Percentiles rank a stretch among this genome's conserved stretches.
These are phyloP conservation scores for Microdon myrmicae DNA, from an alignment of 2,888 invertebrate species.

Conservation along the genomic window DNA sequence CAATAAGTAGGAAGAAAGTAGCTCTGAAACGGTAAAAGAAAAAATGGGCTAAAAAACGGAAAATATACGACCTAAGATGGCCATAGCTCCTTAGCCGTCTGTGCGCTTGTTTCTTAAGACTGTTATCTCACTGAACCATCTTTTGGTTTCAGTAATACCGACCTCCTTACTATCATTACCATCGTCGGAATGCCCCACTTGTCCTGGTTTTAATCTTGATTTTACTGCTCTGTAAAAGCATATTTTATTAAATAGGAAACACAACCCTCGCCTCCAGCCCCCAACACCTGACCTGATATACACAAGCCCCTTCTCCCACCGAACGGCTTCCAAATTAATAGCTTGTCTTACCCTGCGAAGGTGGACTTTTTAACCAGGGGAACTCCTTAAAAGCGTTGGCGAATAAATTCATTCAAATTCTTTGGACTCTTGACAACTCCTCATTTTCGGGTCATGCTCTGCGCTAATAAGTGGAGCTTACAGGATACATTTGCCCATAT, in stretches of 20 bases:
- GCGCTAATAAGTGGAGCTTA: constrained; percentile 13
- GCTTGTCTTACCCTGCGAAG: constrained; percentile 24
- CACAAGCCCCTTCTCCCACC: too few relatives aligned
- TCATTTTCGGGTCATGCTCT: neutral
- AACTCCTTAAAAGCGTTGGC: constrained; percentile 47
- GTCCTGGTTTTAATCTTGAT: constrained; percentile 59
- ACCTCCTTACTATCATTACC: constrained; percentile 21
- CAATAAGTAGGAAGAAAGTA: neutral
- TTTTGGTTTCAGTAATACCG: constrained; percentile 11
- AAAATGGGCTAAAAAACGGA: constrained; percentile 14
- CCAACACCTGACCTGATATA: constrained; percentile 14
- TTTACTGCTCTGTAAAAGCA: constrained; percentile 59
- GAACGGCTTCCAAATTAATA: constrained; percentile 51
- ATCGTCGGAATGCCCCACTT: constrained; percentile 47
- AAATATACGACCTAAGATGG: constrained; percentile 23
- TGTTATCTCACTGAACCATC: constrained; percentile 45
- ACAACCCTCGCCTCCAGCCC: neutral
- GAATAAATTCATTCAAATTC: constrained; percentile 45
- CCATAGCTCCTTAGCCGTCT: constrained; percentile 11
- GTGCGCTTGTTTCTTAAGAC: constrained; percentile 41
- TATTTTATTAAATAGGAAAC: constrained; percentile 57
- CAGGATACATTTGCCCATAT: constrained; percentile 25
- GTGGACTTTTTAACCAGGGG: neutral
- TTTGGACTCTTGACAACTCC: constrained; percentile 25
- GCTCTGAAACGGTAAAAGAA: neutral